These are phyloP conservation scores for Bambusicola thoracicus DNA, from an alignment of 2,113 vertebrate genomes.

Conservation along the genomic window DNA sequence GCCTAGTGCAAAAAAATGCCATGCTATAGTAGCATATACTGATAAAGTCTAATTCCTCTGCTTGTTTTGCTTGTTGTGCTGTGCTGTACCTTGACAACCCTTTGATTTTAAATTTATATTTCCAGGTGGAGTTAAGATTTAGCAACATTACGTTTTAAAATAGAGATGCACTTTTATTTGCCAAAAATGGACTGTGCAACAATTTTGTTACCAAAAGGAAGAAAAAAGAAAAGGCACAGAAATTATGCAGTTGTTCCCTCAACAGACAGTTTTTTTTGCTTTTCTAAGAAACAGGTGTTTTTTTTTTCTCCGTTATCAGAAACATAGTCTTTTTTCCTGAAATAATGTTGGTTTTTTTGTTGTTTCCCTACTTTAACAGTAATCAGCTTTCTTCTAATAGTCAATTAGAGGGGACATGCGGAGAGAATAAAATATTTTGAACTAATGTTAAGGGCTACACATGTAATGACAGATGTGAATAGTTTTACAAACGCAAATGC, in stretches of 20 bases:
- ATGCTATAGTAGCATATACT: background rate
- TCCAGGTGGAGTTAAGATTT: background rate
- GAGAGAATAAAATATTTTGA: background rate
- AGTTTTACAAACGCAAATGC: background rate
- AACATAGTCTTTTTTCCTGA: background rate
- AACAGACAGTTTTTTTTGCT: fast-evolving
- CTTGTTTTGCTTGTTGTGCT: background rate
- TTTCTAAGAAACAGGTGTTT: background rate
- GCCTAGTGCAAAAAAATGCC: background rate
- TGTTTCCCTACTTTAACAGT: background rate
- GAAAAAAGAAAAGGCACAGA: background rate
- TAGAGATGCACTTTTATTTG: background rate
- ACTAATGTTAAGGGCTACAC: background rate
- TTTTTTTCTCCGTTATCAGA: background rate
- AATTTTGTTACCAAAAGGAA: background rate
- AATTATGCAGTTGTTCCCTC: fast-evolving
- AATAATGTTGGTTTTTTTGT: background rate
- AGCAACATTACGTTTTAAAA: background rate
- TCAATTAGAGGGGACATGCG: background rate
- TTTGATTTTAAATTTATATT: background rate
- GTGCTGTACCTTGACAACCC: background rate
- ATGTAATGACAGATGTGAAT: background rate
- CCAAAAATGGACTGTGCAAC: background rate
- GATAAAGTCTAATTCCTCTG: background rate
- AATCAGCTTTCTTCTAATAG: background rate